These are phyloP conservation scores for Drusus annulatus DNA, from an alignment of 1,140 invertebrate species.

Conservation along the genomic window DNA sequence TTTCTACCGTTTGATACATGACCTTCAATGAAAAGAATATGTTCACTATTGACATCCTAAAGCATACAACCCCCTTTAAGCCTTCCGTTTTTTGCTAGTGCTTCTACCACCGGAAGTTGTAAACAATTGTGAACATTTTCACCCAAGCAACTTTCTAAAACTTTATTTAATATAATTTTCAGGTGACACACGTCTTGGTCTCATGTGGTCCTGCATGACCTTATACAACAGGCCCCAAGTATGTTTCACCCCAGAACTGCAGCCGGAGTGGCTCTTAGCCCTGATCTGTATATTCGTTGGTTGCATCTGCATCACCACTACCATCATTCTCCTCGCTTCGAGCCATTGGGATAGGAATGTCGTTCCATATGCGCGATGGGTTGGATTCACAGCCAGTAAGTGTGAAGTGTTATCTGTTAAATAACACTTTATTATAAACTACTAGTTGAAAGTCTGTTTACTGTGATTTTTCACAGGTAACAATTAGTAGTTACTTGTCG, in stretches of 20 bases:
- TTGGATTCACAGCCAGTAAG: conserved; percentile 95
- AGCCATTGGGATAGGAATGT: conserved; percentile 94
- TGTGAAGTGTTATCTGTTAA: conserved; percentile 47
- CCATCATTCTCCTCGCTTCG: conserved; percentile 87
- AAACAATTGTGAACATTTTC: too few species aligned
- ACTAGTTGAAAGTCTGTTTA: too few species aligned
- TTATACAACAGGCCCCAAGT: conserved; percentile 90
- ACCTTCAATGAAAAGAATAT: too few species aligned
- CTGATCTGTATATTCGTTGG: conserved; percentile 93
- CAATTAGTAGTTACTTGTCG: too few species aligned
- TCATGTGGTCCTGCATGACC: conserved; percentile 96
- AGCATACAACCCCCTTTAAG: too few species aligned
- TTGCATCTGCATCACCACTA: conserved; percentile 93
- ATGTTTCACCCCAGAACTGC: conserved; percentile 89
- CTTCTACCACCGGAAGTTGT: too few species aligned
- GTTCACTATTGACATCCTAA: too few species aligned
- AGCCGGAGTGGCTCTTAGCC: conserved; percentile 92
- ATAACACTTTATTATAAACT: too few species aligned
- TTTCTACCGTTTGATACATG: too few species aligned
- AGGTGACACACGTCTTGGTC: conserved; percentile 90
- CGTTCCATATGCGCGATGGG: conserved; percentile 93
- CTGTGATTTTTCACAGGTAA: too few species aligned
- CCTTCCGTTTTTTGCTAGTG: too few species aligned
- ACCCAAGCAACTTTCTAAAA: background rate
- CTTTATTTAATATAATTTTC: conserved; percentile 59